Evolutionary conservation across 2,888 invertebrate genomes (phyloP).

Genomic region (Drosophila subquinaria): DNA sequence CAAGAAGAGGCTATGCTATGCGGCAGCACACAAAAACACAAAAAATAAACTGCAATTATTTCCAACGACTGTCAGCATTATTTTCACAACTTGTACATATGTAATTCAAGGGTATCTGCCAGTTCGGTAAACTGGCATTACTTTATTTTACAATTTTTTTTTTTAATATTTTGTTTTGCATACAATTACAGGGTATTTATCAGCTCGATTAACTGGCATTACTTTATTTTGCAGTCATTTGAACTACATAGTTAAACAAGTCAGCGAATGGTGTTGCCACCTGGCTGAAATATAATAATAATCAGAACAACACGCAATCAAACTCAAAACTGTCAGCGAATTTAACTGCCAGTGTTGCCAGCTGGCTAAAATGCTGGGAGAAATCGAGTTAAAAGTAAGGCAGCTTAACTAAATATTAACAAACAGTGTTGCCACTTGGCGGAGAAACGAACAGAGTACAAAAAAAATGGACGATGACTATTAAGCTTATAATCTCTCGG

Average conservation of each 20-base stretch:
- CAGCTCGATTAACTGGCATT: too few relatives aligned
- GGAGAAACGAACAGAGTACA: too few relatives aligned
- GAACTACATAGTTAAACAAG: neutral
- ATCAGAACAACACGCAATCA: neutral
- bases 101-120: neutral
- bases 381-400: neutral
- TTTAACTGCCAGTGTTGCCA: neutral
- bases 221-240: too few relatives aligned
- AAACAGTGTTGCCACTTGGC: neutral
- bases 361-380: neutral
- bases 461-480: too few relatives aligned
- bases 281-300: neutral
- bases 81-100: neutral
- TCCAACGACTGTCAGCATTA: neutral
- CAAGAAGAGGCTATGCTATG: conserved; percentile 2
- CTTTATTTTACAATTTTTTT: neutral
- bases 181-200: too few relatives aligned
- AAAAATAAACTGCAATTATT: neutral
- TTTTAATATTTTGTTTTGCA: neutral
- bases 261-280: neutral
- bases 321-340: neutral
- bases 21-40: neutral
- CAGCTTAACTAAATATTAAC: neutral
- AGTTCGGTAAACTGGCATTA: neutral
- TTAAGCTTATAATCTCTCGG: too few relatives aligned